A percentile compares a stretch with the other conserved stretches of the same genome.
These are phyloP conservation scores for Protonibea diacanthus DNA, from an alignment of 2,797 vertebrate species.

Conservation along the genomic window DNA sequence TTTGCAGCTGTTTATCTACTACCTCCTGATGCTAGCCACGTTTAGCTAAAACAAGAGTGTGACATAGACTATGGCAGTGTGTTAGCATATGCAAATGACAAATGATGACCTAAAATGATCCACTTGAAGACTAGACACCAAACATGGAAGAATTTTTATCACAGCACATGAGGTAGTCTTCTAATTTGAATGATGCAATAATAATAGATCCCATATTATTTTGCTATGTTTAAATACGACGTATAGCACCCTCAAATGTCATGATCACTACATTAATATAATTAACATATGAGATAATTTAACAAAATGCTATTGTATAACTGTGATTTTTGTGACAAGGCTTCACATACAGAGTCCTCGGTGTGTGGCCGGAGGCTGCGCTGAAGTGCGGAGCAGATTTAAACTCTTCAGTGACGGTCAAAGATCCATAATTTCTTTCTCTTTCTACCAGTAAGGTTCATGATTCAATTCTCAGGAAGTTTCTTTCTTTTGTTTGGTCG, in stretches of 20 bases:
- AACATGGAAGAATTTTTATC: slow-evolving; percentile 72
- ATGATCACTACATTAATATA: slow-evolving; percentile 72
- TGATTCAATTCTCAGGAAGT: slow-evolving; percentile 96
- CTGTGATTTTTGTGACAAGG: slow-evolving; percentile 67
- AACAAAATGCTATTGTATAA: slow-evolving; percentile 77
- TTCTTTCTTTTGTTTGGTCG: slow-evolving; percentile 74
- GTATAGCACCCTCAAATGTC: slow-evolving; percentile 60
- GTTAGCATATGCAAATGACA: slow-evolving; percentile 78
- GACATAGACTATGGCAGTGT: slow-evolving; percentile 60
- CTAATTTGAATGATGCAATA: slow-evolving; percentile 81
- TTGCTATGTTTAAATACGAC: slow-evolving; percentile 61
- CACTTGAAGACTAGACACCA: slow-evolving; percentile 80
- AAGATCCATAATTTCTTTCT: slow-evolving; percentile 77
- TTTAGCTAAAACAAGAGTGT: slow-evolving; percentile 61
- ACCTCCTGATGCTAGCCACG: slow-evolving; percentile 81
- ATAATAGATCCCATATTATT: slow-evolving; percentile 74
- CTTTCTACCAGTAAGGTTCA: slow-evolving; percentile 93
- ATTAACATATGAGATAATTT: slow-evolving; percentile 71
- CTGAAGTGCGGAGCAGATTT: slow-evolving; percentile 65
- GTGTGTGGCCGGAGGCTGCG: slow-evolving; percentile 61
- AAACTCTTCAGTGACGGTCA: slow-evolving; percentile 71
- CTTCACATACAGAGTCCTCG: slow-evolving; percentile 61
- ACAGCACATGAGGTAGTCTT: slow-evolving; percentile 74
- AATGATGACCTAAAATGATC: slow-evolving; percentile 68
- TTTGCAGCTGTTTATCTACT: slow-evolving; percentile 81